Evolutionary conservation across 2,888 invertebrate genomes (phyloP), one percentile per base, ranked within the genome.

Genomic region (Anodontia alba): DNA sequence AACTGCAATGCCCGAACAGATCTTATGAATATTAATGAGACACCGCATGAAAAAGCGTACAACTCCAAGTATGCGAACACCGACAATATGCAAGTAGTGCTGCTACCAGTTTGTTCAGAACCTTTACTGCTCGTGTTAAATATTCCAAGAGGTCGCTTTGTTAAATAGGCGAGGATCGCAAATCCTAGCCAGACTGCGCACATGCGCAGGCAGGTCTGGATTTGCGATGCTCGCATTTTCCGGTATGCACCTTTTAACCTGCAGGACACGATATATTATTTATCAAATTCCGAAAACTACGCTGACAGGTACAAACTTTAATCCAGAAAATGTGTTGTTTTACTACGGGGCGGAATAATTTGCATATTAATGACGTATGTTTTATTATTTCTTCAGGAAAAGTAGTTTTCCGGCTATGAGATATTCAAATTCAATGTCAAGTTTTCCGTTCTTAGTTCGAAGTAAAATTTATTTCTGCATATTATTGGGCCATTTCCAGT

Each of bases 301-400:
- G 17, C 33, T 20, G 62, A 31, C 62, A 62, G 62, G 62, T 62
- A 33, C 15, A 62, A 33, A 20, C 7, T 62, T 62, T 62, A 62
- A 62, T 62, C 62, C 33, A 5, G 62, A 12, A 62, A 62, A 62
- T 62, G 62, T 62, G 62, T 62, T 62, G 33, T 62, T 62, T 62
- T 62, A 1, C 62, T 62, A 29, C 10, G 33, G 62, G 62, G 62
- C 33, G 33, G 33, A 62, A 62, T 62, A 62, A 62, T 62, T 23
- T 62, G 62, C 62, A 62, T 62, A 62, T 33, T 62, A 62, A 62
- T 62, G 33, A 29, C 31, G 2, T 31, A 20, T n/a, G 12, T 62
- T 62, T 62, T 31, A 62, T 62, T 31, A 23, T 20, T 17, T 1
- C 62, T 15, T 3, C 33, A 62, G 62, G 33, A 62, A 31, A 62